phyloP scores from a whole-genome alignment of 1,140 invertebrate genomes.

The Philopotamus ludificatus region DNA sequence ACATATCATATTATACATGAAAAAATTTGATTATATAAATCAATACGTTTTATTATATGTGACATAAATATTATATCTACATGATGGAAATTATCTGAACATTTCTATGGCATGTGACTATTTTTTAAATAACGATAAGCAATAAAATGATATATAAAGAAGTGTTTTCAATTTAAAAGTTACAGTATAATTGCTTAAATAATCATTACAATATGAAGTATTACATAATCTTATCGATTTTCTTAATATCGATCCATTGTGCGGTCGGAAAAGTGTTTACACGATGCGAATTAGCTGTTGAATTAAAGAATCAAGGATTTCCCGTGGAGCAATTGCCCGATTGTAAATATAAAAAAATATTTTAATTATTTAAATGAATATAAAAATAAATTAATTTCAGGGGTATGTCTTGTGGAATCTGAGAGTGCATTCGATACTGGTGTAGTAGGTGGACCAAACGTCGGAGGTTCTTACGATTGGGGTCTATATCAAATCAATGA shows the following conservation, averaged over 20 bases:
- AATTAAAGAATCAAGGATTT: conserved; percentile 33
- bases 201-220: conserved; percentile 34
- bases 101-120: no score
- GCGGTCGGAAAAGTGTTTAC: conserved; percentile 28
- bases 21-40: no score
- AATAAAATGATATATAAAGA: no score
- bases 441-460: conserved; percentile 33
- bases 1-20: no score
- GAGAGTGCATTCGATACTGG: conserved; percentile 42
- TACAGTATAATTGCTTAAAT: no score
- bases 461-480: conserved; percentile 41
- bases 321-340: conserved; percentile 15
- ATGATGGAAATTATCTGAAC: no score
- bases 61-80: no score
- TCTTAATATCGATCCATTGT: neutral
- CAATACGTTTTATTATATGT: no score
- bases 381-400: neutral
- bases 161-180: no score
- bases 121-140: no score
- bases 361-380: neutral
- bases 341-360: conserved; percentile 33
- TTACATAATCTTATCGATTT: conserved; percentile 7
- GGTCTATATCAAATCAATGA: conserved; percentile 44
- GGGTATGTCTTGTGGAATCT: conserved; percentile 23
- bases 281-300: conserved; percentile 33